These are phyloP conservation scores for Champsocephalus esox DNA, from an alignment of 2,797 vertebrate species.

Conservation along the genomic window DNA sequence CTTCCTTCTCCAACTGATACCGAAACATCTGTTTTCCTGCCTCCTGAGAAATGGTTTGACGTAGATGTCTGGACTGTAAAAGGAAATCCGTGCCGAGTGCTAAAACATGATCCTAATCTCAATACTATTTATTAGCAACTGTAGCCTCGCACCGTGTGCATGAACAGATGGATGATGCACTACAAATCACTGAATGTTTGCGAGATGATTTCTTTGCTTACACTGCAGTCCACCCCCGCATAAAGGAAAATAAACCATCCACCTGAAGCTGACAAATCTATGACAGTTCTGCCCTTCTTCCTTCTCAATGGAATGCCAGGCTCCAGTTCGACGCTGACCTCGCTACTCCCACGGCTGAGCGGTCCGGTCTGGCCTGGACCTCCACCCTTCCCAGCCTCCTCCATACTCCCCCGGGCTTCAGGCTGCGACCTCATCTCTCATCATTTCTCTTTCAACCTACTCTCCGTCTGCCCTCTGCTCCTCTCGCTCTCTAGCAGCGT, in stretches of 20 bases:
- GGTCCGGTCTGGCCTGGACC: slow-evolving; percentile 58
- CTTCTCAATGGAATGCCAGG: slow-evolving; percentile 53
- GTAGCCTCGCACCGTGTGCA: not conserved
- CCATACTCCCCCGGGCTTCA: slow-evolving; percentile 63
- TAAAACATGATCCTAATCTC: slow-evolving; percentile 24
- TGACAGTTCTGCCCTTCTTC: slow-evolving; percentile 48
- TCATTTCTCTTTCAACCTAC: slow-evolving; percentile 59
- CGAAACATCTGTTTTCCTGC: slow-evolving; percentile 29
- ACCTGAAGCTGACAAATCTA: slow-evolving; percentile 50
- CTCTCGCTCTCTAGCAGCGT: slow-evolving; percentile 41
- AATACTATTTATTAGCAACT: slow-evolving; percentile 8
- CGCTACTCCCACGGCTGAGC: slow-evolving; percentile 70
- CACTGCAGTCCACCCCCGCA: slow-evolving; percentile 38
- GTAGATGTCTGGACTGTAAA: slow-evolving; percentile 25
- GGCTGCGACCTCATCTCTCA: slow-evolving; percentile 65
- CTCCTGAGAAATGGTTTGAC: slow-evolving; percentile 11
- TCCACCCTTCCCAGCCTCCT: slow-evolving; percentile 73
- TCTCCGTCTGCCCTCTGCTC: slow-evolving; percentile 65
- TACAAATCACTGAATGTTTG: slow-evolving; percentile 22
- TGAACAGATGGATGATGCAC: not conserved
- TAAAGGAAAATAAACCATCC: slow-evolving; percentile 55
- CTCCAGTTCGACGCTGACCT: slow-evolving; percentile 47
- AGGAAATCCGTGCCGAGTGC: slow-evolving; percentile 5
- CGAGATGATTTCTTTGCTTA: slow-evolving; percentile 24
- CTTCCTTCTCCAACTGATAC: not conserved